phyloP scores from a whole-genome alignment of 2,113 vertebrate genomes.

The Salvelinus fontinalis region DNA sequence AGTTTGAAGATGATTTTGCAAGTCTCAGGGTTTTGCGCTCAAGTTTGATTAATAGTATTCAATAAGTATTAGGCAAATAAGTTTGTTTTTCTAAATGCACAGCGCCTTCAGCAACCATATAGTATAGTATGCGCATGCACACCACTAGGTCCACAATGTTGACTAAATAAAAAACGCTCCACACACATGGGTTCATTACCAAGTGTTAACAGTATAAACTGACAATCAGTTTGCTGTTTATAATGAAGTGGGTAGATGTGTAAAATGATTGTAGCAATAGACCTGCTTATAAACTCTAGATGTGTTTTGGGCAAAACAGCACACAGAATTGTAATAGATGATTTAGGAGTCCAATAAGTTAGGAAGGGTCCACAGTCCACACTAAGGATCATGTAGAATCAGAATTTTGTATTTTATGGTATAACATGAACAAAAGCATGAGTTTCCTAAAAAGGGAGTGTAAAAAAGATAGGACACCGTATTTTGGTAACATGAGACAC shows the following conservation, averaged over 20 bases:
- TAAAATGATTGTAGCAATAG: too few species aligned
- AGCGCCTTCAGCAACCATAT: neutral
- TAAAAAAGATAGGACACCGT: too few species aligned
- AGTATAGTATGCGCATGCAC: neutral
- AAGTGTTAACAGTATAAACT: neutral
- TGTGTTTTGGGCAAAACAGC: neutral
- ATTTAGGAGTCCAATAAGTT: neutral
- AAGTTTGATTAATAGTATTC: too few species aligned
- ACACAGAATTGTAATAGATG: neutral
- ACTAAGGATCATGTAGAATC: neutral
- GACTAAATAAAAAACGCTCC: neutral
- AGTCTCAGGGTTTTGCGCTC: too few species aligned
- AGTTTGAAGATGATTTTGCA: neutral
- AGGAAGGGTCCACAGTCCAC: neutral
- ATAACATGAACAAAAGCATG: too few species aligned
- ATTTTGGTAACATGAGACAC: too few species aligned
- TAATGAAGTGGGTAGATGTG: neutral
- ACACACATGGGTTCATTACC: neutral
- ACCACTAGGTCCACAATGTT: neutral
- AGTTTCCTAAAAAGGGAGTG: too few species aligned
- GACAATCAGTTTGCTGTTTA: neutral
- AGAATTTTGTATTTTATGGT: neutral
- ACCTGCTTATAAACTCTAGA: neutral
- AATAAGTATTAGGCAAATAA: neutral
- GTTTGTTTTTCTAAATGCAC: neutral